Percentiles rank a stretch among this genome's conserved stretches.
Conservation (phyloP, 2,888 invertebrate genomes). For the Corbicula japonica region DNA sequence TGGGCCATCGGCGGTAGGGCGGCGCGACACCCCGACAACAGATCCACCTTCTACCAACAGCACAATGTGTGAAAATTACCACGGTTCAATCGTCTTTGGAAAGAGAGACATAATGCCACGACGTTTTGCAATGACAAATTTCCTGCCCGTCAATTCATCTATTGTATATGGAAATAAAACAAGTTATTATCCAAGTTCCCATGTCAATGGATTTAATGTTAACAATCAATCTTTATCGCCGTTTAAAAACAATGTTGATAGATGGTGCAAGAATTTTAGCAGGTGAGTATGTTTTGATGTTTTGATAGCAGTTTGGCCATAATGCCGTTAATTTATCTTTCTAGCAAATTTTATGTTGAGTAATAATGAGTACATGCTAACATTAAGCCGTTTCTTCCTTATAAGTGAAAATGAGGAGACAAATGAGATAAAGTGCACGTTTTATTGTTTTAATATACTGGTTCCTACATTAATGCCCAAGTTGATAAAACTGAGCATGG, state of each 20-base stretch:
- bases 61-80: background rate
- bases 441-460: too few species aligned
- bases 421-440: too few species aligned
- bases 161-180: background rate
- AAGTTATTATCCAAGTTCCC: too few species aligned
- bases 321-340: too few species aligned
- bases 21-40: background rate
- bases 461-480: too few species aligned
- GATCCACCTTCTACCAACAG: background rate
- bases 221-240: background rate
- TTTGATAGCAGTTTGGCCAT: too few species aligned
- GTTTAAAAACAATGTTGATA: background rate
- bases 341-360: too few species aligned
- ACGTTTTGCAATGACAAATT: background rate
- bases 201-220: too few species aligned
- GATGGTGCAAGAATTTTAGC: slow-evolving; percentile 38
- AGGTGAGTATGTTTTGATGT: slow-evolving; percentile 22
- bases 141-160: background rate
- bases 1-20: background rate
- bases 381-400: too few species aligned
- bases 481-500: too few species aligned
- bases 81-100: background rate
- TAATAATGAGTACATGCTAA: too few species aligned
- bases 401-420: too few species aligned
- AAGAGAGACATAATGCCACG: background rate